phyloP scores from a whole-genome alignment of 2,113 vertebrate species.

The Stigmatopora argus region DNA sequence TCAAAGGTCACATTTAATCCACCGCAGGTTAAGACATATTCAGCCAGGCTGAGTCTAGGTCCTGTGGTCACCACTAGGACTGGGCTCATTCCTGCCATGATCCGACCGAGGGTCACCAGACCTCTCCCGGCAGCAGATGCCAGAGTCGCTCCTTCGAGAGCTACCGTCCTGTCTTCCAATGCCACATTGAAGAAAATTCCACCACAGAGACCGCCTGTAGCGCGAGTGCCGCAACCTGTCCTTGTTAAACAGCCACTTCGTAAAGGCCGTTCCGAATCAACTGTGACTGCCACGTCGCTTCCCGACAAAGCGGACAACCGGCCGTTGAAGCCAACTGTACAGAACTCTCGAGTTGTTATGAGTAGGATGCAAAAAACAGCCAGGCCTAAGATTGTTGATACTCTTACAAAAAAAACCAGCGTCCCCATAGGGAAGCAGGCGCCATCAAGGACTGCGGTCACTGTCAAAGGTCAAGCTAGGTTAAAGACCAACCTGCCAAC shows the following conservation, averaged over 20 bases:
- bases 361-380: conserved; percentile 11
- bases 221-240: background rate
- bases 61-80: conserved; percentile 51
- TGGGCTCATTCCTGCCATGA: conserved; percentile 45
- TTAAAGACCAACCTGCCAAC: conserved; percentile 10
- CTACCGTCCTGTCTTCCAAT: background rate
- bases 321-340: background rate
- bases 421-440: conserved; percentile 24
- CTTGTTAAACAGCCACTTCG: conserved; percentile 6
- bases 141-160: background rate
- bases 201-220: background rate
- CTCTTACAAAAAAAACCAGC: background rate
- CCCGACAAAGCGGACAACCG: background rate
- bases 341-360: background rate
- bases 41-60: conserved; percentile 28
- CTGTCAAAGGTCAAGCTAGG: conserved; percentile 7
- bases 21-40: fast-evolving
- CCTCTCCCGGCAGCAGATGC: background rate
- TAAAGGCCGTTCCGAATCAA: conserved; percentile 8
- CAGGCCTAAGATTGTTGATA: background rate
- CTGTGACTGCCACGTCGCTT: background rate
- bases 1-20: background rate
- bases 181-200: background rate
- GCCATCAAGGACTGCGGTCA: conserved; percentile 12
- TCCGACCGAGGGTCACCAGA: conserved; percentile 16